These are phyloP conservation scores for Acridotheres tristis DNA, from an alignment of 2,797 vertebrate genomes.

Conservation along the genomic window DNA sequence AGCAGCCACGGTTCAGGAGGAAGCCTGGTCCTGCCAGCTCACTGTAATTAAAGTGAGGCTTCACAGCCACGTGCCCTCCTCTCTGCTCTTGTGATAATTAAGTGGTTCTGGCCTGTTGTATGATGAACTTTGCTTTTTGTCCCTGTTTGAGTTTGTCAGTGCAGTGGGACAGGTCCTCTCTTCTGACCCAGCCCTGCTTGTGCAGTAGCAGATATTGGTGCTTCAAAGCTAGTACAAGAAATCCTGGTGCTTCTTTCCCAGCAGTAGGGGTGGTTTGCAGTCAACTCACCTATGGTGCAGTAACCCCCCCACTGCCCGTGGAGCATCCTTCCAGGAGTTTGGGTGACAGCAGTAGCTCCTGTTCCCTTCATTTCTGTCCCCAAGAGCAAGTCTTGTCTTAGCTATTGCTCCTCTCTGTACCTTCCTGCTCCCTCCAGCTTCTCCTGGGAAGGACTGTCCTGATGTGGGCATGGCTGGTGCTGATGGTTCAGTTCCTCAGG, in stretches of 20 bases:
- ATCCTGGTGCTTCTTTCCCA: neutral
- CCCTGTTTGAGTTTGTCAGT: neutral
- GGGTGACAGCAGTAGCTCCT: neutral
- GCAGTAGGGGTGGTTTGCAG: neutral
- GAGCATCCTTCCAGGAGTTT: neutral
- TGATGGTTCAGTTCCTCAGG: neutral
- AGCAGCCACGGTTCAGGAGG: neutral
- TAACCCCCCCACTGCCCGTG: rapidly evolving
- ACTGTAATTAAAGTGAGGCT: neutral
- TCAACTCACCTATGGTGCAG: rapidly evolving
- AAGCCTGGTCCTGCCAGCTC: neutral
- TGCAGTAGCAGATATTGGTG: neutral
- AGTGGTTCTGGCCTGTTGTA: neutral
- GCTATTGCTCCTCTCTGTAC: neutral
- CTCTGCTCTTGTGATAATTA: neutral
- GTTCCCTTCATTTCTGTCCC: neutral
- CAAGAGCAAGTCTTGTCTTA: neutral
- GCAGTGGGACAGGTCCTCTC: neutral
- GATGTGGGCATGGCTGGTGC: rapidly evolving
- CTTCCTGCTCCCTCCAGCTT: neutral
- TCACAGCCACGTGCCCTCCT: neutral
- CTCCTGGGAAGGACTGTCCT: neutral
- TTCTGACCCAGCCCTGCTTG: neutral
- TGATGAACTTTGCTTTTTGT: neutral
- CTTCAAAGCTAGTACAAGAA: neutral